Evolutionary conservation across 1,140 invertebrate species (phyloP).

Genomic region (Drosophila rufa): DNA sequence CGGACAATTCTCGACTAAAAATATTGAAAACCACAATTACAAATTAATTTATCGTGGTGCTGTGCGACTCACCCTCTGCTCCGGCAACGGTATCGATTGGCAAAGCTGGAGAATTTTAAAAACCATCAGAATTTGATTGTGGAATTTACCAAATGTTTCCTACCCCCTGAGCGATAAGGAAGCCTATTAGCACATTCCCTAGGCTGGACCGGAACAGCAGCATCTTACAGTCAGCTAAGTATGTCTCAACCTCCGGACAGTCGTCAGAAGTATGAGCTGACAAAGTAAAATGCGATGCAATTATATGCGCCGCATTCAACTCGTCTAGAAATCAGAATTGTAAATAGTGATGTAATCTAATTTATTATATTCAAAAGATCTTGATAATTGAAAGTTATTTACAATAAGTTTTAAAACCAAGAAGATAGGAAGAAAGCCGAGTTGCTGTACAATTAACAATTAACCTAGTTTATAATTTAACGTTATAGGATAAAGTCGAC

Average conservation of each 20-base stretch:
- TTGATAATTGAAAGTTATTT: no score
- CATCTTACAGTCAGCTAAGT: slow-evolving; percentile 1
- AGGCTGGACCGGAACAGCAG: slow-evolving; percentile 1
- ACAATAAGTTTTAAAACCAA: no score
- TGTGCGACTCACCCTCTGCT: slow-evolving; percentile 28
- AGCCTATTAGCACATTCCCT: slow-evolving; percentile 3
- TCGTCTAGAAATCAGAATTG: no score
- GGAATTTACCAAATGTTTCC: background rate
- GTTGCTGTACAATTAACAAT: no score
- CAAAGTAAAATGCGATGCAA: slow-evolving; percentile 21
- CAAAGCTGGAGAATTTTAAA: slow-evolving; percentile 24
- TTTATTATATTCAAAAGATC: no score
- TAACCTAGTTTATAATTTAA: no score
- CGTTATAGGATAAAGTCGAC: no score
- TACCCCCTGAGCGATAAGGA: slow-evolving; percentile 36
- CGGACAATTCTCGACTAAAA: slow-evolving; percentile 29
- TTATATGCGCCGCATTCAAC: slow-evolving; percentile 20
- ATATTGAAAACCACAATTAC: background rate
- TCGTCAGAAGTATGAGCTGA: slow-evolving; percentile 40
- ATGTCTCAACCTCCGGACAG: slow-evolving; percentile 40
- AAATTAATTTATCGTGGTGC: no score
- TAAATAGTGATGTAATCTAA: no score
- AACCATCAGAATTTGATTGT: background rate
- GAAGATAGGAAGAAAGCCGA: no score
- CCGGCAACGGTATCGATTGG: slow-evolving; percentile 2